Evolutionary conservation across 2,113 vertebrate species (phyloP), one percentile per base, ranked within the genome.

Genomic region (Eclectus roratus): DNA sequence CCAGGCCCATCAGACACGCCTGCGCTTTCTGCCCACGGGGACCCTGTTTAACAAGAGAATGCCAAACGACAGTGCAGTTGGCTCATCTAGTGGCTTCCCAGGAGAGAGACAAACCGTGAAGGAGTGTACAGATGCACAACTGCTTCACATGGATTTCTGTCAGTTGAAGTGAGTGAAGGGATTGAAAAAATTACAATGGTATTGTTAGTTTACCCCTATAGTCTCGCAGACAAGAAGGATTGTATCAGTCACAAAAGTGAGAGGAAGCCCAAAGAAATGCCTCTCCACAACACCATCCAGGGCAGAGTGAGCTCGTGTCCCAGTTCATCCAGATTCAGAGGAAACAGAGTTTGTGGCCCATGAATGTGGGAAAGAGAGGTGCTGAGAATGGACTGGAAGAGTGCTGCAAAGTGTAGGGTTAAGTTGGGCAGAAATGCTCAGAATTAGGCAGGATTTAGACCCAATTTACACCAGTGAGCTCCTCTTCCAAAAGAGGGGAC

Each of bases 41-140:
- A 37, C 0, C 89, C 66, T n/a, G 52, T 28, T 64, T 25, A 18
- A 28, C 47, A 25, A 49, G 65, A 63, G 84, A 89, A 63, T 0
- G 1, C 41, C 6, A 0, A 44, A 8, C 7, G 46, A 1, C 33
- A 61, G n/a, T 2, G 8, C 6, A 0, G 21, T 66, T 47, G 81
- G 78, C 55, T 81, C 73, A 49, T n/a, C 60, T 9, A 20, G 60
- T 39, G 44, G 69, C 46, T 80, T 83, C 50, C 58, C 7, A 10
- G 50, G 63, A 33, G 27, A 35, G 56, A 64, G 44, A 37, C 18
- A 28, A 27, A 1, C 3, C 0, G 0, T 35, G 24, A 11, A 37
- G 37, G 46, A 25, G 60, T 3, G 20, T 39, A 31, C 13, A 5
- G n/a, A 3, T 13, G 16, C 6, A 0, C 69, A 52, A 55, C 15